Conservation (phyloP, 1,140 invertebrate species). For the Holcopasites calliopsidis region DNA sequence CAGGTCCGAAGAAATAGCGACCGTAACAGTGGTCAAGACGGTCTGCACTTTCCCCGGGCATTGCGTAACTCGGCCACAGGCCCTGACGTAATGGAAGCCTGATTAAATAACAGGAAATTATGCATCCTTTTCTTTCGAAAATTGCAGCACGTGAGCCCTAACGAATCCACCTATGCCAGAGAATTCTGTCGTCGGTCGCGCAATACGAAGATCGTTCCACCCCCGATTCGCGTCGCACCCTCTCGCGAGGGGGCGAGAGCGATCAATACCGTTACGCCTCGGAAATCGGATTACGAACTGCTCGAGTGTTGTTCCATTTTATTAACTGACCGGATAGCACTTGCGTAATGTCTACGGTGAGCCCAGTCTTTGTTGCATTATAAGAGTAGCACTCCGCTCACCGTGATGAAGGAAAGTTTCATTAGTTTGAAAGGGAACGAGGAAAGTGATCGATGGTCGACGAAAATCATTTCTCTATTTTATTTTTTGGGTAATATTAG, state of each 20-base stretch:
- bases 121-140: slow-evolving; percentile 46
- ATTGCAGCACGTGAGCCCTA: slow-evolving; percentile 8
- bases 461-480: background rate
- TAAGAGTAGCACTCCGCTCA: too few relatives aligned
- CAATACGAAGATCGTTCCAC: too few relatives aligned
- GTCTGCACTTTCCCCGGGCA: slow-evolving; percentile 67
- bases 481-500: background rate
- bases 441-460: background rate
- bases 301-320: too few relatives aligned
- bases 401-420: background rate
- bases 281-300: too few relatives aligned
- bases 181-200: too few relatives aligned
- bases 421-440: background rate
- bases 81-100: slow-evolving; percentile 68
- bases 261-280: too few relatives aligned
- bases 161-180: too few relatives aligned
- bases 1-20: slow-evolving; percentile 66
- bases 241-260: too few relatives aligned
- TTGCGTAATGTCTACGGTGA: too few relatives aligned
- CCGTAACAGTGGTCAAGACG: slow-evolving; percentile 65
- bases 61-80: slow-evolving; percentile 65
- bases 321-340: too few relatives aligned
- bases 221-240: too few relatives aligned
- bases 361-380: too few relatives aligned
- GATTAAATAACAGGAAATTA: slow-evolving; percentile 70